phyloP scores from a whole-genome alignment of 1,140 invertebrate genomes.

The Tetragnatha versicolor region DNA sequence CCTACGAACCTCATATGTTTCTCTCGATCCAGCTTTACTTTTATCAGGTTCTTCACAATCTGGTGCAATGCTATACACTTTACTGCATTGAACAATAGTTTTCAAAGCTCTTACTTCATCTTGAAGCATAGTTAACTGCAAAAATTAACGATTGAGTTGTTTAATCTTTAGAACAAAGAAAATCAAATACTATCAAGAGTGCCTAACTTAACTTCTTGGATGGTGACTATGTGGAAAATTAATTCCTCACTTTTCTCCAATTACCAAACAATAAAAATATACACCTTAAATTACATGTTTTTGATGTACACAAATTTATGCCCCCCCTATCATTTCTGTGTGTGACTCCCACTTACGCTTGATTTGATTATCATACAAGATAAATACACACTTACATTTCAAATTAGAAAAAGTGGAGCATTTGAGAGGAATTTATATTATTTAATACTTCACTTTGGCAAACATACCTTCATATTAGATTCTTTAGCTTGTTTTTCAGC shows the following conservation, averaged over 20 bases:
- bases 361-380: no score
- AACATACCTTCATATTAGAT: slow-evolving; percentile 74
- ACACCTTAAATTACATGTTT: no score
- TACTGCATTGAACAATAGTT: slow-evolving; percentile 13
- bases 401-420: no score
- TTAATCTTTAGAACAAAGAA: neutral
- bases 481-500: slow-evolving; percentile 78
- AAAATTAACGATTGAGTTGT: neutral
- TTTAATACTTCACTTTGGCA: neutral
- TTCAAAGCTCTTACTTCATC: slow-evolving; percentile 35
- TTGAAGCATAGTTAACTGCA: slow-evolving; percentile 16
- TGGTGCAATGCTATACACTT: neutral
- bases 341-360: no score
- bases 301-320: no score
- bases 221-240: neutral
- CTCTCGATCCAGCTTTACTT: neutral
- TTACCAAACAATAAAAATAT: neutral
- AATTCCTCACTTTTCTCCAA: neutral
- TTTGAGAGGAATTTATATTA: neutral
- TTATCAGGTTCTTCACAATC: neutral
- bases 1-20: slow-evolving; percentile 5
- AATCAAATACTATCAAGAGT: neutral
- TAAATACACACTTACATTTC: no score
- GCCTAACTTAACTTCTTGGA: neutral
- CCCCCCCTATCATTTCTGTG: no score